phyloP scores from a whole-genome alignment of 2,113 vertebrate genomes.

The Carettochelys insculpta region DNA sequence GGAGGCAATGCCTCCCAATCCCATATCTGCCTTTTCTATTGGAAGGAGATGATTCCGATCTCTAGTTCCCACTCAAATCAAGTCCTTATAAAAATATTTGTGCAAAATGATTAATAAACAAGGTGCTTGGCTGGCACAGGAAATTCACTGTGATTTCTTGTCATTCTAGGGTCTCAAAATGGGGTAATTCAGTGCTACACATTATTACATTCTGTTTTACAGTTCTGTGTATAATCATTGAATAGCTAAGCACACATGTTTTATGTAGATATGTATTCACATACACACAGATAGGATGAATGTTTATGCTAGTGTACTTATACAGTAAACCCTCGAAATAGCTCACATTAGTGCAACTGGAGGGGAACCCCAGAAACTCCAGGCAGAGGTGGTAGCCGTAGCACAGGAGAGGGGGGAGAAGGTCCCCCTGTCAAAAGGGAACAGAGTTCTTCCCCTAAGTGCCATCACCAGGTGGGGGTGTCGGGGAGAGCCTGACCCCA shows the following conservation, averaged over 20 bases:
- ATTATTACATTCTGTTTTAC: not conserved
- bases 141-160: not conserved
- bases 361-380: no score
- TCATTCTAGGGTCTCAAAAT: not conserved
- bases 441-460: no score
- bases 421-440: no score
- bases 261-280: not conserved
- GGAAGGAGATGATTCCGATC: not conserved
- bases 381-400: no score
- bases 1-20: not conserved
- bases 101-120: not conserved
- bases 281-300: not conserved
- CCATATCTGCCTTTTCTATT: not conserved
- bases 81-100: not conserved
- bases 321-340: no score
- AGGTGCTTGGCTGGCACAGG: not conserved
- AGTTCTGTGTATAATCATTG: not conserved
- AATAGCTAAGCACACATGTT: accelerated
- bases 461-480: no score
- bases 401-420: no score
- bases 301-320: no score
- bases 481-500: no score
- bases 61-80: not conserved
- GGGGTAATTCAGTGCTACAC: not conserved
- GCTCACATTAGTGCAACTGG: no score